Conservation (phyloP, 2,888 invertebrate genomes). For the Germaria angustata region DNA sequence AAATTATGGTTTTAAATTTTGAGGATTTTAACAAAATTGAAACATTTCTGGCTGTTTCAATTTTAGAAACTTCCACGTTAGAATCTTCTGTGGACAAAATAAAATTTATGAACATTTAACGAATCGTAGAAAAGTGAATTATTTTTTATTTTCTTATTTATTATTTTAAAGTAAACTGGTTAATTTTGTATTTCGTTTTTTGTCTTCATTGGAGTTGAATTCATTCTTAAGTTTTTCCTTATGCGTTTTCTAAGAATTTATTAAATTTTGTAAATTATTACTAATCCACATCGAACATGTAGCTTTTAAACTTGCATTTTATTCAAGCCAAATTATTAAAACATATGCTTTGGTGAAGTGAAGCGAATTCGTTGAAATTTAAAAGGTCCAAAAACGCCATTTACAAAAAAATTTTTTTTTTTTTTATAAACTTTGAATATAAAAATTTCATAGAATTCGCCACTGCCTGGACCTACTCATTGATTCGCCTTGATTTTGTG, state of each 20-base stretch:
- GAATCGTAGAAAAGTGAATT: neutral
- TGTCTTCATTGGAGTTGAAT: conserved; percentile 13
- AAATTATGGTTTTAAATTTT: too few species aligned
- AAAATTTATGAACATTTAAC: neutral
- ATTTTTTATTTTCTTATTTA: neutral
- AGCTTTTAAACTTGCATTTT: conserved; percentile 3
- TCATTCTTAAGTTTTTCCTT: neutral
- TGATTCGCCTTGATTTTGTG: conserved; percentile 6
- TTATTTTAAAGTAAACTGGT: conserved; percentile 52
- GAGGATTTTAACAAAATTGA: too few species aligned
- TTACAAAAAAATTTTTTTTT: too few species aligned
- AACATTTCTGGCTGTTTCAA: too few species aligned
- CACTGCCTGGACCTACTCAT: too few species aligned
- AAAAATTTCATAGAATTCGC: too few species aligned
- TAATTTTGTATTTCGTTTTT: neutral
- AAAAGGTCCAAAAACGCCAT: too few species aligned
- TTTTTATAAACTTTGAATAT: neutral
- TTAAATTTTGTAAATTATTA: conserved; percentile 4
- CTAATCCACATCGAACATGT: conserved; percentile 49
- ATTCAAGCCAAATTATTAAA: too few species aligned
- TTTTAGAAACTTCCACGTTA: too few species aligned
- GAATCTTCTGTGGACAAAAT: neutral
- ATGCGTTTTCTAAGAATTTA: neutral
- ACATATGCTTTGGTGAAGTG: too few species aligned
- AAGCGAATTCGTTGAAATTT: too few species aligned